Conservation (phyloP, 1,140 invertebrate genomes). For the Papilio polyxenes region DNA sequence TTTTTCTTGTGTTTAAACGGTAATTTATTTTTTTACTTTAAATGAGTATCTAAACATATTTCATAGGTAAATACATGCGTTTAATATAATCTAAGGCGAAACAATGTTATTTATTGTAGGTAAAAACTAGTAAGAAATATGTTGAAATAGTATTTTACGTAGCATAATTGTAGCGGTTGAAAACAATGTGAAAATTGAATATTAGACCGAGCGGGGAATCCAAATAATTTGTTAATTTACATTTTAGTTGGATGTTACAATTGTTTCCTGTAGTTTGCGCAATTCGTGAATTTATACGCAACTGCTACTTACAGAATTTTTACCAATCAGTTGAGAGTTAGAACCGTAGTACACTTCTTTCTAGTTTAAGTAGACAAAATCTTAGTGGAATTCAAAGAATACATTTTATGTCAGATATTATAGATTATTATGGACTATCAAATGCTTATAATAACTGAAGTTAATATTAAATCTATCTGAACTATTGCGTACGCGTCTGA, state of each 20-base stretch:
- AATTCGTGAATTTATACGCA: neutral
- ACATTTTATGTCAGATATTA: too few relatives aligned
- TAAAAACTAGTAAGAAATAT: neutral
- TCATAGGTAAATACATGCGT: too few relatives aligned
- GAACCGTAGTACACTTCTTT: too few relatives aligned
- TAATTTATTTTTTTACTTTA: neutral
- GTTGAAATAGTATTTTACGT: neutral
- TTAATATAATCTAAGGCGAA: neutral
- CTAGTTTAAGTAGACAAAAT: too few relatives aligned
- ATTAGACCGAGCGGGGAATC: neutral
- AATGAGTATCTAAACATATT: too few relatives aligned
- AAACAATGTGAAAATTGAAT: neutral
- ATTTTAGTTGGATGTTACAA: neutral
- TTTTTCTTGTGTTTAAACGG: slow-evolving; percentile 1
- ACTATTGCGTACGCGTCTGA: too few relatives aligned
- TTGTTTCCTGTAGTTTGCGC: neutral
- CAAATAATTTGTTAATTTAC: neutral
- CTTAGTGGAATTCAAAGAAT: too few relatives aligned
- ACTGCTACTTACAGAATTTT: neutral
- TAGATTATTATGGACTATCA: too few relatives aligned
- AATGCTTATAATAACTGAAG: too few relatives aligned
- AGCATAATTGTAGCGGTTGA: neutral
- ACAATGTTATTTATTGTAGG: neutral
- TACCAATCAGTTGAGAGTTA: neutral
- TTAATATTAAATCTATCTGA: too few relatives aligned